Percentiles rank a stretch among this genome's conserved stretches.
phyloP scores from a whole-genome alignment of 2,797 vertebrate species.

The Crenuchus spilurus region DNA sequence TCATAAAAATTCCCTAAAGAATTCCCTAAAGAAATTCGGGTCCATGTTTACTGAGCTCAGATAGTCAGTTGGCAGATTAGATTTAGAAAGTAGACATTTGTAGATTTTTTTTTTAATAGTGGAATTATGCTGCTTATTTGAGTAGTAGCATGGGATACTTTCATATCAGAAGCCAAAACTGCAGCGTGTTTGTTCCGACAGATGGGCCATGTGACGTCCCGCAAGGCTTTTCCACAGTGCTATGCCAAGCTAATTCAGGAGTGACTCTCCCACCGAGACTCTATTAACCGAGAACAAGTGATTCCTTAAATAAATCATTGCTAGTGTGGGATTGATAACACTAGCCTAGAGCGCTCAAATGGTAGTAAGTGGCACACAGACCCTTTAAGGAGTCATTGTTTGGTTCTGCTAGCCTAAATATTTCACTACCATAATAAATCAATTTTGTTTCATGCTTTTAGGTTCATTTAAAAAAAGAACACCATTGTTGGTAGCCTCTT shows the following conservation, averaged over 20 bases:
- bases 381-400: not conserved
- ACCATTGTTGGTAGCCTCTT: too few species aligned
- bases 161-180: slow-evolving; percentile 61
- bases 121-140: slow-evolving; percentile 24
- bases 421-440: not conserved
- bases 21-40: too few species aligned
- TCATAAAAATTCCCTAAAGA: too few species aligned
- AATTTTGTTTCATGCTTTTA: not conserved
- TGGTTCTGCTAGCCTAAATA: not conserved
- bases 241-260: slow-evolving; percentile 80
- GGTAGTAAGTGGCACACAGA: slow-evolving; percentile 26
- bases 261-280: slow-evolving; percentile 72
- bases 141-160: slow-evolving; percentile 59
- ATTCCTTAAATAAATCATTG: slow-evolving; percentile 72
- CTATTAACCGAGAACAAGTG: slow-evolving; percentile 73
- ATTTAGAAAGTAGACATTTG: not conserved
- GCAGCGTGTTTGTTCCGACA: slow-evolving; percentile 63
- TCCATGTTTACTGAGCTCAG: not conserved
- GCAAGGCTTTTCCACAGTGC: slow-evolving; percentile 76
- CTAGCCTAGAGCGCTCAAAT: not conserved
- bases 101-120: not conserved
- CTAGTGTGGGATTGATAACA: slow-evolving; percentile 62
- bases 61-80: slow-evolving; percentile 45
- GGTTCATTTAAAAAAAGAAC: too few species aligned
- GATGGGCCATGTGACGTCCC: slow-evolving; percentile 75